Conservation (phyloP, 1,140 invertebrate genomes). For the Dendrolimus punctatus region DNA sequence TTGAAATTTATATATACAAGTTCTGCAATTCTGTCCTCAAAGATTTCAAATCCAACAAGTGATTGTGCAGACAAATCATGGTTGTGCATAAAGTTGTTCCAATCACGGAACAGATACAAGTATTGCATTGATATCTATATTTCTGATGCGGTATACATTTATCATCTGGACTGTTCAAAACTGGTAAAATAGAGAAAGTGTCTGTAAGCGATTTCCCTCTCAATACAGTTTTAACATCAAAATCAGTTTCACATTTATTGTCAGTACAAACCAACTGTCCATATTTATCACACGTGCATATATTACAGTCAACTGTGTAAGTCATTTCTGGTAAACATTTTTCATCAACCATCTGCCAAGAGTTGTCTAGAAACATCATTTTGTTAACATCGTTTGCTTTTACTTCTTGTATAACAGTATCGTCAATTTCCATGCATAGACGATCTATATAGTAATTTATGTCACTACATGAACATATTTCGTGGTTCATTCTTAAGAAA, state of each 20-base stretch:
- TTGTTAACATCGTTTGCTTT: conserved; percentile 6
- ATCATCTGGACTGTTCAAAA: conserved; percentile 13
- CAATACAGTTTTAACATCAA: no score
- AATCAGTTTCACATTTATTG: conserved; percentile 15
- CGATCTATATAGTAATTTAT: conserved; percentile 31
- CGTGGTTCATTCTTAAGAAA: conserved; percentile 18
- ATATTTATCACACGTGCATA: conserved; percentile 36
- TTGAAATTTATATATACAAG: no score
- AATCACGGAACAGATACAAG: conserved; percentile 36
- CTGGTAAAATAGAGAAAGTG: conserved; percentile 12
- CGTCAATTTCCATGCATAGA: conserved; percentile 24
- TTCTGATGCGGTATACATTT: conserved; percentile 36
- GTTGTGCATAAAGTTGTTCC: conserved; percentile 41
- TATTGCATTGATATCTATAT: conserved; percentile 54
- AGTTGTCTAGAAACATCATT: conserved; percentile 15
- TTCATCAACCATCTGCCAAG: conserved; percentile 4
- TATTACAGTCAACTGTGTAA: conserved; percentile 56
- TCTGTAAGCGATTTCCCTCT: neutral
- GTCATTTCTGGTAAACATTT: conserved; percentile 13
- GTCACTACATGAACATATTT: conserved; percentile 34
- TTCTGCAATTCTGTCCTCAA: conserved; percentile 7
- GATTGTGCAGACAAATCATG: conserved; percentile 31
- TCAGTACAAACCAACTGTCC: conserved; percentile 44
- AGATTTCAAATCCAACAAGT: conserved; percentile 15
- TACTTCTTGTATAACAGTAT: conserved; percentile 18